These are phyloP conservation scores for Mesorhabditis sp. DNA, from an alignment of 2,888 invertebrate genomes.

Conservation along the genomic window DNA sequence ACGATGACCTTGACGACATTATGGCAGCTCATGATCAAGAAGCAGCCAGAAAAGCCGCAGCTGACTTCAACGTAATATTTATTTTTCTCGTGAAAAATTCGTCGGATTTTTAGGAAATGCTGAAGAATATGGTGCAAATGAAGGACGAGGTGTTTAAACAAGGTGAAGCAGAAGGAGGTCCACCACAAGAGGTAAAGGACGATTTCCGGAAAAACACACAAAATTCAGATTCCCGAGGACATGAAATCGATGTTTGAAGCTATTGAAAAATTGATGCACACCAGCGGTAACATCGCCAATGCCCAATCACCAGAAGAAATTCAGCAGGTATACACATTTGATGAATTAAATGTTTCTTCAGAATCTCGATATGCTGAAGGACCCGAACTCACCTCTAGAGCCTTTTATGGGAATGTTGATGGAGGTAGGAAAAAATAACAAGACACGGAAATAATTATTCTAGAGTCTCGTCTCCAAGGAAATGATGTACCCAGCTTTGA, in stretches of 20 bases:
- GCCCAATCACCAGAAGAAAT: not conserved
- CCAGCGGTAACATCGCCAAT: slow-evolving; percentile 14
- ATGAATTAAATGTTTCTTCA: not conserved
- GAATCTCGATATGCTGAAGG: slow-evolving; percentile 30
- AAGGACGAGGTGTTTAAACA: slow-evolving; percentile 26
- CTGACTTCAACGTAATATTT: slow-evolving; percentile 28
- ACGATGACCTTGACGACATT: slow-evolving; percentile 39
- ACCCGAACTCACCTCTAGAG: slow-evolving; percentile 40
- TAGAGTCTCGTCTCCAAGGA: slow-evolving; percentile 46
- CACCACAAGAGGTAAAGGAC: not conserved
- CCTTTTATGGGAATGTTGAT: slow-evolving; percentile 51
- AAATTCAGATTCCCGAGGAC: slow-evolving; percentile 8
- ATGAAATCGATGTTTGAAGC: slow-evolving; percentile 14
- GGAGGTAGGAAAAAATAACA: slow-evolving; percentile 22
- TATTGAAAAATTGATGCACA: slow-evolving; percentile 33
- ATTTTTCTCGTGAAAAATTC: too few species aligned
- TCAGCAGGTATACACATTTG: not conserved
- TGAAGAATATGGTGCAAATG: slow-evolving; percentile 37
- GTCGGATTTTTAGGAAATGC: slow-evolving; percentile 17
- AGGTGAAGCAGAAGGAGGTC: slow-evolving; percentile 10
- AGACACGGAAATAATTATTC: not conserved
- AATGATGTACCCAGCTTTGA: slow-evolving; percentile 49
- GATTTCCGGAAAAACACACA: not conserved
- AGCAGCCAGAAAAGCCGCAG: slow-evolving; percentile 39
- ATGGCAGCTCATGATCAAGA: slow-evolving; percentile 35